phyloP scores from a whole-genome alignment of 1,140 invertebrate species.

The Capitella teleta region DNA sequence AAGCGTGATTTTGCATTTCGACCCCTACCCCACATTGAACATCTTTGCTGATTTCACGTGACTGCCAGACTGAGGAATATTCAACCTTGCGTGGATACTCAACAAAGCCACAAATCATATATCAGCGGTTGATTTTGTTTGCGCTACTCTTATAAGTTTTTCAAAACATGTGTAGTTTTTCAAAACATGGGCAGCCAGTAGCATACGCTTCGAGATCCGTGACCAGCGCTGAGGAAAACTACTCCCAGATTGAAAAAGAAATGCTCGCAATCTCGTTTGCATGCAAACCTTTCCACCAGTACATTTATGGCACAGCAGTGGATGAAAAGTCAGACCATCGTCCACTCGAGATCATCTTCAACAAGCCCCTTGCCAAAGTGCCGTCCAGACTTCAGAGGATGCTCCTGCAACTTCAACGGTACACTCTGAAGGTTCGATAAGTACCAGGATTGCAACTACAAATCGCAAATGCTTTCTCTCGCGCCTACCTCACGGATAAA shows the following conservation, averaged over 20 bases:
- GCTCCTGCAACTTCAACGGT: conserved; percentile 39
- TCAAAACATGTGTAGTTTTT: too few species aligned
- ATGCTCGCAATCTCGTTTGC: conserved; percentile 43
- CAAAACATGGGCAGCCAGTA: too few species aligned
- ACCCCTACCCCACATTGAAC: too few species aligned
- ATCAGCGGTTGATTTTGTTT: too few species aligned
- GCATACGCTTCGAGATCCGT: conserved; percentile 40
- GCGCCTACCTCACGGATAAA: too few species aligned
- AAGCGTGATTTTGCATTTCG: too few species aligned
- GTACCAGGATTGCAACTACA: not conserved
- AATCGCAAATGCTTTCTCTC: not conserved
- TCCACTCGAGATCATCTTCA: conserved; percentile 34
- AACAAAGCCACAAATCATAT: too few species aligned
- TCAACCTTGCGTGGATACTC: too few species aligned
- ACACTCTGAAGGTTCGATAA: conserved; percentile 26
- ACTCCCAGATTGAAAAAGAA: conserved; percentile 45
- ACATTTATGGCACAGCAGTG: conserved; percentile 26
- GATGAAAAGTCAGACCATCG: conserved; percentile 28
- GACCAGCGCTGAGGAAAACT: conserved; percentile 37
- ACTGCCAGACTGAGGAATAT: too few species aligned
- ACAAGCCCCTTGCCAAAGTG: conserved; percentile 35
- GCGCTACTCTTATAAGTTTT: too few species aligned
- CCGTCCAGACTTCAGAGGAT: conserved; percentile 40
- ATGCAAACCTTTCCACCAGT: conserved; percentile 35
- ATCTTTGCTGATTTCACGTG: too few species aligned